Percentiles rank a stretch among this genome's conserved stretches.
These are phyloP conservation scores for Odontomachus brunneus DNA, from an alignment of 1,140 invertebrate species.

Conservation along the genomic window DNA sequence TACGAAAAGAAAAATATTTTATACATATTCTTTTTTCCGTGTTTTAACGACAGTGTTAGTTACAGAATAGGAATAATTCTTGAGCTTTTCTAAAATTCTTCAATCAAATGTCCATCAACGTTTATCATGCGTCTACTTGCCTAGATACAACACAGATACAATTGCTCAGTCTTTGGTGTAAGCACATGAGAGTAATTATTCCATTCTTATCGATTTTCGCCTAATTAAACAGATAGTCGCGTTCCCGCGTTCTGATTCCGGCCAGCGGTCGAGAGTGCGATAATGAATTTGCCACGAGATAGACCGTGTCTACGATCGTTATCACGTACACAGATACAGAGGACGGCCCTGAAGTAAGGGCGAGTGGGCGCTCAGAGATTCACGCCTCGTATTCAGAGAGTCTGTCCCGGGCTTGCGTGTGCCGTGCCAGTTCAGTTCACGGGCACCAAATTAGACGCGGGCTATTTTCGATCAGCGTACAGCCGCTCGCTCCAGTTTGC, in stretches of 20 bases:
- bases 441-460: conserved; percentile 84
- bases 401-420: conserved; percentile 68
- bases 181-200: too few species aligned
- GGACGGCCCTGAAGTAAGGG: conserved; percentile 23
- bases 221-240: not conserved
- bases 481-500: conserved; percentile 82
- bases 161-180: too few species aligned
- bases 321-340: conserved; percentile 6
- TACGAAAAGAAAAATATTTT: too few species aligned
- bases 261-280: not conserved
- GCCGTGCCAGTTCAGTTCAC: conserved; percentile 82
- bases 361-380: conserved; percentile 42
- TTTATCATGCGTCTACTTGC: too few species aligned
- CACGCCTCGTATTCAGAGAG: conserved; percentile 64
- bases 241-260: not conserved
- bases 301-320: not conserved
- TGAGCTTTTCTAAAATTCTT: too few species aligned
- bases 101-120: too few species aligned
- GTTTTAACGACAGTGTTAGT: too few species aligned
- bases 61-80: too few species aligned
- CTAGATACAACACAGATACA: too few species aligned
- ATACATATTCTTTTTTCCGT: too few species aligned
- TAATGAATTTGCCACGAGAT: not conserved
- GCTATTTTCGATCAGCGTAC: conserved; percentile 82
- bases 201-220: too few species aligned